Percentiles rank a stretch among this genome's conserved stretches.
These are phyloP conservation scores for Alexandromys fortis DNA, from an alignment of 2,113 vertebrate species.

Conservation along the genomic window DNA sequence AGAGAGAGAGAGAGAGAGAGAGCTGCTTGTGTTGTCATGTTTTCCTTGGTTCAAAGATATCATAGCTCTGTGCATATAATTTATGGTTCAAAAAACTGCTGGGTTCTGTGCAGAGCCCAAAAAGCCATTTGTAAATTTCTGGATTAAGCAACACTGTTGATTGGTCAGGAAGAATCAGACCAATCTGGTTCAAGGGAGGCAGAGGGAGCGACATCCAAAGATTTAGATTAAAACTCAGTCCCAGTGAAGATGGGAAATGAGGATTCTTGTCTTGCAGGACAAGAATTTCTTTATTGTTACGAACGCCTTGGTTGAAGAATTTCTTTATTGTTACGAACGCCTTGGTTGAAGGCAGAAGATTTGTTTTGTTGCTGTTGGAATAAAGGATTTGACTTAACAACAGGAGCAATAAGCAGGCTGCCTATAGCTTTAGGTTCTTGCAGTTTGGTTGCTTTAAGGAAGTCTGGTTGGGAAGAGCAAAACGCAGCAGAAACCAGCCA, in stretches of 20 bases:
- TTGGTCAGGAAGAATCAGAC: not conserved
- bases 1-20: not conserved
- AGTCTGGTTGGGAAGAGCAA: not conserved
- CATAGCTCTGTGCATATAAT: slow-evolving; percentile 8
- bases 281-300: not conserved
- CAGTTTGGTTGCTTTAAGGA: not conserved
- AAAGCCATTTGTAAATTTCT: not conserved
- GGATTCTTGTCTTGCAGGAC: not conserved
- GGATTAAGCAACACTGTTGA: not conserved
- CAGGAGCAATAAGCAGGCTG: slow-evolving; percentile 19
- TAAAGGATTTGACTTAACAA: slow-evolving; percentile 36
- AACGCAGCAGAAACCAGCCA: not conserved
- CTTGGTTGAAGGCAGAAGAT: slow-evolving; percentile 16
- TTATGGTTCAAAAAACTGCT: not conserved
- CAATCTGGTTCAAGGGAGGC: not conserved
- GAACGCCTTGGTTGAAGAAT: not conserved
- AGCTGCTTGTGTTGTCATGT: not conserved
- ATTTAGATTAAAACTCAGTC: not conserved
- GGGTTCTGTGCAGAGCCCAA: not conserved
- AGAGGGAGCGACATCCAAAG: not conserved
- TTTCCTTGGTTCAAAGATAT: slow-evolving; percentile 59
- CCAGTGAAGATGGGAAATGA: not conserved
- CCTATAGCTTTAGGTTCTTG: slow-evolving; percentile 12
- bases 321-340: not conserved
- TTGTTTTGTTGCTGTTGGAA: not conserved